phyloP scores from a whole-genome alignment of 2,113 vertebrate genomes.

The Phaetusa simplex region DNA sequence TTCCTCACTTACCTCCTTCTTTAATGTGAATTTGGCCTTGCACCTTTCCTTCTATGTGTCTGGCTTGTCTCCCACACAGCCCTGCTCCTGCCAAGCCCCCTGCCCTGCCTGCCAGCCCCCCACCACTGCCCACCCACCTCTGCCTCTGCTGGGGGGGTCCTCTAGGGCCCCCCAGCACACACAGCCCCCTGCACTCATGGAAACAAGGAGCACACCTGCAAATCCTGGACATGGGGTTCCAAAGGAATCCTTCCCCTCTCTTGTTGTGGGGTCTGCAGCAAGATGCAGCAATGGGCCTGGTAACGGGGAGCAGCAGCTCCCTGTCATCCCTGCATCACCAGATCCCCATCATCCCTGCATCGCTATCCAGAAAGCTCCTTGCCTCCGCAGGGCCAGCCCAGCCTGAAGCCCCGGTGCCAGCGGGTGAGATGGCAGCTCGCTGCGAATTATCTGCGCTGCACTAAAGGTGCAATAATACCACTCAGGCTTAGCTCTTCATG shows the following conservation, averaged over 20 bases:
- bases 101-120: not conserved
- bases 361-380: not conserved
- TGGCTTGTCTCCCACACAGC: not conserved
- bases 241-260: not conserved
- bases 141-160: not conserved
- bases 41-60: not conserved
- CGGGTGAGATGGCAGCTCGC: not conserved
- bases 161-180: not conserved
- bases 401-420: not conserved
- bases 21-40: not conserved
- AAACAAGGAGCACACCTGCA: not conserved
- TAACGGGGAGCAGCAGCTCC: not conserved
- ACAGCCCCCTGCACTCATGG: rapidly evolving
- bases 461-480: not conserved
- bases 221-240: not conserved
- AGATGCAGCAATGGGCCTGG: not conserved
- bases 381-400: not conserved
- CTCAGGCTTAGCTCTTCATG: not conserved
- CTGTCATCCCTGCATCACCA: not conserved
- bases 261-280: not conserved
- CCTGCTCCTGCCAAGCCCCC: not conserved
- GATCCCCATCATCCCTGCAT: not conserved
- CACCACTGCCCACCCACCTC: not conserved
- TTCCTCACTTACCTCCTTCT: not conserved
- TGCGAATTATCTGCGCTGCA: not conserved